Base-by-base conservation (phyloP, 2,888 invertebrate genomes). In the Helobdella robusta region DNA sequence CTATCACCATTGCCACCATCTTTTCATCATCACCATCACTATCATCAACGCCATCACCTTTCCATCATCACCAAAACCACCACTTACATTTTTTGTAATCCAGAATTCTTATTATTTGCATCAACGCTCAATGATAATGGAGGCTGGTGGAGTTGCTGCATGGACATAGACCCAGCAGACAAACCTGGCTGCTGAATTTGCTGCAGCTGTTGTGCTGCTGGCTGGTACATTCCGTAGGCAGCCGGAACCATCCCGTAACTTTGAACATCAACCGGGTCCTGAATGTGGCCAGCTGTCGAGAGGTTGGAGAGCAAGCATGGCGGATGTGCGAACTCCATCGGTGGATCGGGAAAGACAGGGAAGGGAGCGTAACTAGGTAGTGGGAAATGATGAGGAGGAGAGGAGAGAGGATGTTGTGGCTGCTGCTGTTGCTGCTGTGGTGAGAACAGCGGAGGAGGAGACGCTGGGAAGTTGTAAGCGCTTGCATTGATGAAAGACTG, bases 351-450 rank as follows among this genome's bases (percentile, higher is more conserved):
- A 6, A 8, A 28, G 5, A 2, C 15, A 25, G 3, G 28, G n/a
- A 18, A 35, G 40, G 30, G 28, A 25, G 23, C 46, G 5, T 23
- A 18, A 35, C 18, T 18, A n/a, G 28, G 44, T 28, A 46, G 28
- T 40, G 6, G 61, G 46, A 46, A 35, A 52, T 52, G 20, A 35
- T 28, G 32, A 52, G 34, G 30, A 63, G 25, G 34, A 63, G 46
- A 11, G 60, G 28, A 25, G 32, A 18, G n/a, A 30, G 34, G 50
- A 30, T 20, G 30, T 20, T 50, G 25, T 54, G 48, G 62, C 32
- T 60, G 60, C 34, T 48, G 35, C 56, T 56, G 54, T 40, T 62
- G 36, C 36, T 36, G 30, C 20, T 59, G 59, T 11, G 36, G 52
- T 11, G 30, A n/a, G 20, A 3, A 40, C 36, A 30, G 18, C 44